Percentiles rank a stretch among this genome's conserved stretches.
phyloP scores from a whole-genome alignment of 2,888 invertebrate genomes.

The Chymomyza procnemis region DNA sequence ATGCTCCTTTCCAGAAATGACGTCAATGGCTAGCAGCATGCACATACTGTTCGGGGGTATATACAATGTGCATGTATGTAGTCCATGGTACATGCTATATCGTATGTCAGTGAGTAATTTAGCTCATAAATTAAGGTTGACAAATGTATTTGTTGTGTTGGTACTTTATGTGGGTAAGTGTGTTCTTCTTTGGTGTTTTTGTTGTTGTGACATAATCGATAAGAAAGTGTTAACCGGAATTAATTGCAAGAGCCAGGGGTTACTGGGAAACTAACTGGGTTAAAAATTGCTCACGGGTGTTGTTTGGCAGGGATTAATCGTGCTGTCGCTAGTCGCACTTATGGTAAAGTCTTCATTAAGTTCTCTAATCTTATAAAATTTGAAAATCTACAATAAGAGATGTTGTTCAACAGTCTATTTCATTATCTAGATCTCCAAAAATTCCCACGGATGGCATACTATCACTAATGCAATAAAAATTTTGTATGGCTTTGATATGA shows the following conservation, averaged over 20 bases:
- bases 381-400: no score
- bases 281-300: not conserved
- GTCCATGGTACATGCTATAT: not conserved
- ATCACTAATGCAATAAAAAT: no score
- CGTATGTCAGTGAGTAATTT: not conserved
- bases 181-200: slow-evolving; percentile 1
- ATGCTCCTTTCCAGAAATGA: slow-evolving; percentile 23
- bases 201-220: slow-evolving; percentile 57
- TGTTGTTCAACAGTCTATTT: no score
- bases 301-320: not conserved
- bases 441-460: no score
- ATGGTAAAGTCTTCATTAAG: no score
- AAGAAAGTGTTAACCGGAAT: slow-evolving; percentile 39
- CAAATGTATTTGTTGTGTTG: not conserved
- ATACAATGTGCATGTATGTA: not conserved
- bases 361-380: no score
- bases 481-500: no score
- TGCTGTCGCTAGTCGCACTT: no score
- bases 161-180: slow-evolving; percentile 4
- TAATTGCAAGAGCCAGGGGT: slow-evolving; percentile 32
- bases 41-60: not conserved
- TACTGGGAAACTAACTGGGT: not conserved
- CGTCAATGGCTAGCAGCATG: slow-evolving; percentile 30
- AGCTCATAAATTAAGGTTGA: slow-evolving; percentile 37
- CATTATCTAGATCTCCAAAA: no score